Evolutionary conservation across 2,113 vertebrate genomes (phyloP).

Genomic region (Cairina moschata): DNA sequence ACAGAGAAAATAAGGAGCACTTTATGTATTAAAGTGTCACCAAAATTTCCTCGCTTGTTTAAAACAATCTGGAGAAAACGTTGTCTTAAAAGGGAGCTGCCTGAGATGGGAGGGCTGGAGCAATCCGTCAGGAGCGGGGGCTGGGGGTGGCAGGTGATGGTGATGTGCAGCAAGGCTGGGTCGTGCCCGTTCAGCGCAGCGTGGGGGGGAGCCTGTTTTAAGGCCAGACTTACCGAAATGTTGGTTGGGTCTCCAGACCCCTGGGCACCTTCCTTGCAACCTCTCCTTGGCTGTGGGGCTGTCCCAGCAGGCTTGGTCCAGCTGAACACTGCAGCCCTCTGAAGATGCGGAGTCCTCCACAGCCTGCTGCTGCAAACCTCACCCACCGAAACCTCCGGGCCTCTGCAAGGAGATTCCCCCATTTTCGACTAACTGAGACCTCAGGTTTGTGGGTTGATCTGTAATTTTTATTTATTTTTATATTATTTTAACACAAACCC

Average conservation of each 20-base stretch:
- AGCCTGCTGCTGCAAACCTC: neutral
- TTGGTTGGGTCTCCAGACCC: neutral
- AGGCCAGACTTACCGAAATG: neutral
- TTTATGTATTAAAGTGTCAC: conserved; percentile 69
- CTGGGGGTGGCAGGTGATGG: neutral
- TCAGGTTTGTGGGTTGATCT: neutral
- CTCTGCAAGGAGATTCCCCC: neutral
- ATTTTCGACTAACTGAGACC: neutral
- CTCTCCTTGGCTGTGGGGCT: neutral
- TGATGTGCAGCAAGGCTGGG: neutral
- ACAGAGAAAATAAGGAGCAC: conserved; percentile 53
- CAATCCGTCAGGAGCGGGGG: rapidly evolving
- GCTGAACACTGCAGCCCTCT: neutral
- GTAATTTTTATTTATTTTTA: neutral
- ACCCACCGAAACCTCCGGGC: neutral
- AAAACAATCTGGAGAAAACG: conserved; percentile 22
- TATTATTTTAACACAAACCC: neutral
- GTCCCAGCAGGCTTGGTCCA: neutral
- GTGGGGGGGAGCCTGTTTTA: neutral
- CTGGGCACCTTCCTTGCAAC: neutral
- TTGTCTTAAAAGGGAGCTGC: conserved; percentile 33
- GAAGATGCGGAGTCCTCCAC: neutral
- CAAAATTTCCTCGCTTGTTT: conserved; percentile 52
- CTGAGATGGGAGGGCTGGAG: neutral
- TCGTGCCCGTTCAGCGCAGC: neutral